A percentile compares a stretch with the other conserved stretches of the same genome.
Evolutionary conservation across 2,888 invertebrate species (phyloP).

Genomic region (Spisula solida): DNA sequence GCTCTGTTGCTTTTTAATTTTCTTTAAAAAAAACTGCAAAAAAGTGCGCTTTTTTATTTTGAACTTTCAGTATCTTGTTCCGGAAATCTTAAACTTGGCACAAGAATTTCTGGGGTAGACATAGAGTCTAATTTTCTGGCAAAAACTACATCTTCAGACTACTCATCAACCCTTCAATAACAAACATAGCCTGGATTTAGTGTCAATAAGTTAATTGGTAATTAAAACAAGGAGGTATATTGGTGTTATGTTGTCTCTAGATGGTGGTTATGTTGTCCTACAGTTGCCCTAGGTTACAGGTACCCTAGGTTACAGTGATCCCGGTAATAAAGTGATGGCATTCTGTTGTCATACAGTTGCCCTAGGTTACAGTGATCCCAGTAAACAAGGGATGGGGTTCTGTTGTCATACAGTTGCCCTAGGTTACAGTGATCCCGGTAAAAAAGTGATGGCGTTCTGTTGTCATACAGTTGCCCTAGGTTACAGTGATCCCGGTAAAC

Average conservation of each 20-base stretch:
- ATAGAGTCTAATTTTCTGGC: background rate
- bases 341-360: too few relatives aligned
- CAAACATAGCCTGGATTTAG: slow-evolving; percentile 1
- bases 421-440: too few relatives aligned
- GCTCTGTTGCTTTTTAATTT: slow-evolving; percentile 2
- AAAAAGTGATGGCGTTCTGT: too few relatives aligned
- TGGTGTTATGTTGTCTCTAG: background rate
- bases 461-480: too few relatives aligned
- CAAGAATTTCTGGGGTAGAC: background rate
- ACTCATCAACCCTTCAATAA: background rate
- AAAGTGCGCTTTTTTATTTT: background rate
- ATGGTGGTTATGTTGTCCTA: background rate
- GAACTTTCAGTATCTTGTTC: slow-evolving; percentile 5
- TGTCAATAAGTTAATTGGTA: slow-evolving; percentile 23
- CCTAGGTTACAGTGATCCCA: too few relatives aligned
- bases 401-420: too few relatives aligned
- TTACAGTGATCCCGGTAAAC: too few relatives aligned
- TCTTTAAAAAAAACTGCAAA: background rate
- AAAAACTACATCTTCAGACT: background rate
- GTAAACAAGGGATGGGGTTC: too few relatives aligned
- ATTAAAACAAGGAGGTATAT: background rate
- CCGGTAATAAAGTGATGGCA: too few relatives aligned
- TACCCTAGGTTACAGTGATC: background rate
- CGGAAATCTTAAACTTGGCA: slow-evolving; percentile 19
- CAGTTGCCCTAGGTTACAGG: background rate